Base-by-base conservation (phyloP, 2,113 vertebrate genomes). In the Chionomys nivalis region DNA sequence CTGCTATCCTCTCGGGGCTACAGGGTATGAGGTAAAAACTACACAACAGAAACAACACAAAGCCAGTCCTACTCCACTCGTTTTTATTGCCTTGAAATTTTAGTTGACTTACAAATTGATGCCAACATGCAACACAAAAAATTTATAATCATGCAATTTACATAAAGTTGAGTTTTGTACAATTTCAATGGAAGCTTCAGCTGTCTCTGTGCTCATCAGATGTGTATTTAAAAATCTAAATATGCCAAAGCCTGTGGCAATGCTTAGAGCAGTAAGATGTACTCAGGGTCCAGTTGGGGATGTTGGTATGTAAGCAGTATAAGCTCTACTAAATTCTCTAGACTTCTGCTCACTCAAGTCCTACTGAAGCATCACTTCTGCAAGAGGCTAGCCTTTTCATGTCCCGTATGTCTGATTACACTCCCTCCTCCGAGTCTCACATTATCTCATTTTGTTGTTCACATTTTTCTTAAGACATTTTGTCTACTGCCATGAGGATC, bases 141-240 rank as follows among this genome's bases (percentile, higher is more conserved):
- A 55, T 17, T 28, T 44, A 63, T 83, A 49, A 78, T 33, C 13
- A 44, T 13, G 47, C 7, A 26, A 24, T 94, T 94, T 79, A 16
- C 17, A 39, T 83, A 44, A 78, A 93, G 33, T 81, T 96, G 70
- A n/a, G 36, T 83, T 63, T 21, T 31, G 17, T 5, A 39, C 28
- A 94, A 24, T 90, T 92, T 83, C 68, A 94, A 85, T 61, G n/a
- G 81, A 82, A 63, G 16, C 13, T 82, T 83, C 65, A 63, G 47
- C 87, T 19, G 82, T 88, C 31, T 24, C 23, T 94, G 52, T 26
- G 47, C 42, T 95, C 17, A 52, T 90, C 49, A 81, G 68, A 81
- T 36, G 39, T 87, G 52, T 90, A 36, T 82, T 95, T 9, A 17
- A 76, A 76, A 89, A 49, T 55, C 24, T 61, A 0, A 26, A 12